Evolutionary conservation across 1,140 invertebrate species (phyloP).

Genomic region (Luehdorfia chinensis): DNA sequence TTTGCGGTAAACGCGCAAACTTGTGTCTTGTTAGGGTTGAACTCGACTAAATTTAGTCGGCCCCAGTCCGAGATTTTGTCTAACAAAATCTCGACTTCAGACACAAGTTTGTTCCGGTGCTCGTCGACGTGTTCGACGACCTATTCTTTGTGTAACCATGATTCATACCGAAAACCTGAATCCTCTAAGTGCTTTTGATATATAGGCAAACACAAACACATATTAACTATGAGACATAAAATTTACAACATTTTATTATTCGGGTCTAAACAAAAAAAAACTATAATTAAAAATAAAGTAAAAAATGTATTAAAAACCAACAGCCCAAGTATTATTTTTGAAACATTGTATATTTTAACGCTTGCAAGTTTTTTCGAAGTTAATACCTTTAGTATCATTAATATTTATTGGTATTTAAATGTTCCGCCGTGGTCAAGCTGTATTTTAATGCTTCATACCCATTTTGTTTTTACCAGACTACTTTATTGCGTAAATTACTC

Average conservation of each 20-base stretch:
- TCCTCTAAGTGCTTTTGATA: too few relatives aligned
- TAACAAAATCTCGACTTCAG: too few relatives aligned
- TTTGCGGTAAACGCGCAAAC: too few relatives aligned
- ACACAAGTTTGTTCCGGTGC: too few relatives aligned
- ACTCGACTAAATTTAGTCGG: too few relatives aligned
- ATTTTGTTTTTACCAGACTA: conserved; percentile 3
- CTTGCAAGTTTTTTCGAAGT: not conserved
- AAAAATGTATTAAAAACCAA: not conserved
- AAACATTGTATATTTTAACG: conserved; percentile 8
- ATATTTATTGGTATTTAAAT: conserved; percentile 7
- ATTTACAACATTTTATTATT: conserved; percentile 1
- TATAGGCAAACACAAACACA: too few relatives aligned
- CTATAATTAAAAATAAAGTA: not conserved
- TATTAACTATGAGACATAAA: too few relatives aligned
- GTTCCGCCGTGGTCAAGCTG: not conserved
- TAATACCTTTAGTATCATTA: conserved; percentile 5
- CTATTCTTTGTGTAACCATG: too few relatives aligned
- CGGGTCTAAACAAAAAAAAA: conserved; percentile 1
- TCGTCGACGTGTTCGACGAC: too few relatives aligned
- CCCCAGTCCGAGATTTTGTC: too few relatives aligned
- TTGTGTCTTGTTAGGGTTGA: too few relatives aligned
- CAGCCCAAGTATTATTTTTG: not conserved
- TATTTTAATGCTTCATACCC: conserved; percentile 4
- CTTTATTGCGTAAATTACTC: conserved; percentile 9
- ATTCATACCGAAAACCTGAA: too few relatives aligned